A percentile compares a stretch with the other conserved stretches of the same genome.
phyloP scores from a whole-genome alignment of 53 echinoderm and acorn worm genomes.

The Actinopyga echinites region DNA sequence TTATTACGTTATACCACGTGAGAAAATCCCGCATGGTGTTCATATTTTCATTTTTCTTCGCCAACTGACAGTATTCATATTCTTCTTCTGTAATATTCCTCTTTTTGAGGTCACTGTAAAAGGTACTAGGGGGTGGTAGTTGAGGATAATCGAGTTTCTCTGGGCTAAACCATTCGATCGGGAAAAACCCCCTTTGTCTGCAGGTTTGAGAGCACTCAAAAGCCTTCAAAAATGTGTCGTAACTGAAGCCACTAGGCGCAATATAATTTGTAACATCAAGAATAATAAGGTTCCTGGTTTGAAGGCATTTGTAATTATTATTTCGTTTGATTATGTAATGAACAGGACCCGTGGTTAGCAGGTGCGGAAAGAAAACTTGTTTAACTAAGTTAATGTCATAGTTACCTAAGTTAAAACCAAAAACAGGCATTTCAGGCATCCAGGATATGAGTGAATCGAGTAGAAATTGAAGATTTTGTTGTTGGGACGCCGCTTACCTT shows the following conservation, averaged over 20 bases:
- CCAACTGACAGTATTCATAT: conserved; percentile 27
- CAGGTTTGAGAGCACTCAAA: too few relatives aligned
- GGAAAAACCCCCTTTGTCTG: conserved; percentile 45
- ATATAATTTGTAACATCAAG: conserved; percentile 39
- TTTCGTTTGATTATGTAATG: conserved; percentile 15
- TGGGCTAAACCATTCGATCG: conserved; percentile 43
- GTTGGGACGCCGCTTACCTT: not conserved
- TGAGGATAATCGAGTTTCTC: conserved; percentile 5
- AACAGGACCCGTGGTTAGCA: not conserved
- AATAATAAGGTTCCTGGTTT: not conserved
- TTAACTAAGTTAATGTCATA: conserved; percentile 24
- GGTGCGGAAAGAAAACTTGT: not conserved
- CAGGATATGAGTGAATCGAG: too few relatives aligned
- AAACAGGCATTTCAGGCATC: too few relatives aligned
- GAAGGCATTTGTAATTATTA: not conserved
- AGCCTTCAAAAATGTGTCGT: too few relatives aligned
- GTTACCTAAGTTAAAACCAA: too few relatives aligned
- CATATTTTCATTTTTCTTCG: conserved; percentile 42
- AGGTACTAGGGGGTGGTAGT: conserved; percentile 35
- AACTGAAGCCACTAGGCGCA: conserved; percentile 30
- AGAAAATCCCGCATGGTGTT: conserved; percentile 47
- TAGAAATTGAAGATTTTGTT: not conserved
- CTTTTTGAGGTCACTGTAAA: conserved; percentile 37
- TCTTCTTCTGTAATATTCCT: conserved; percentile 20
- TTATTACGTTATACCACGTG: conserved; percentile 56